phyloP scores from a whole-genome alignment of 30 jellyfish, hydroid and myxozoan species.

The Aurelia aurita region DNA sequence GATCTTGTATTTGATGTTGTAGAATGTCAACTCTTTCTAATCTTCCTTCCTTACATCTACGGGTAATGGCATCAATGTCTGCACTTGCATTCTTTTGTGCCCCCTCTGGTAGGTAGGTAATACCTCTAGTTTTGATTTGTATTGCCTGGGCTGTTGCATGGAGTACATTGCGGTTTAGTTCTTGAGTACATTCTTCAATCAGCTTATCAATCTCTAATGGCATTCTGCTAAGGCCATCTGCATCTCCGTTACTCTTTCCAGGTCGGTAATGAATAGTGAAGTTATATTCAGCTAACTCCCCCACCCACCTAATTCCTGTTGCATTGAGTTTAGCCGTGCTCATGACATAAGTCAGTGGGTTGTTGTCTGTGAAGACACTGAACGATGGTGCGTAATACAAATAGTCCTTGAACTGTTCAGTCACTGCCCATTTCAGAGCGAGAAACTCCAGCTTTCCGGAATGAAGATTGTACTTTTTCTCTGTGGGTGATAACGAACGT shows the following conservation, averaged over 20 bases:
- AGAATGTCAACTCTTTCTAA: constrained; percentile 4
- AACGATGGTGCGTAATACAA: background rate
- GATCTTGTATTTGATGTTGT: constrained; percentile 24
- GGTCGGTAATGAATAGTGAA: no score
- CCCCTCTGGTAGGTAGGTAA: constrained; percentile 10
- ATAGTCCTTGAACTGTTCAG: background rate
- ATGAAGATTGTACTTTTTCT: constrained; percentile 21
- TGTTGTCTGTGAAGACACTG: background rate
- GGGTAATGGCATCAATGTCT: constrained; percentile 22
- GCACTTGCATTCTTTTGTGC: no score
- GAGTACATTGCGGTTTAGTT: background rate
- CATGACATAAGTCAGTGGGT: constrained; percentile 22
- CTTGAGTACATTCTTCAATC: background rate
- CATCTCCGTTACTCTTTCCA: no score
- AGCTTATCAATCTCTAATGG: background rate
- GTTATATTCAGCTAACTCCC: no score
- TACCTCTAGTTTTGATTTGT: background rate
- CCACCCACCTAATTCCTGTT: constrained; percentile 11
- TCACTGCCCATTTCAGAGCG: constrained; percentile 6
- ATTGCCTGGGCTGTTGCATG: constrained; percentile 3
- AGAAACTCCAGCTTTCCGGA: constrained; percentile 18
- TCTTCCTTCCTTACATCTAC: constrained; percentile 3
- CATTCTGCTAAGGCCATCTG: no score
- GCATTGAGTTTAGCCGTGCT: background rate
- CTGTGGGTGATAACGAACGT: constrained; percentile 2